Evolutionary conservation across 2,797 vertebrate genomes (phyloP), one percentile per base, ranked within the genome.

Genomic region (Falco peregrinus): DNA sequence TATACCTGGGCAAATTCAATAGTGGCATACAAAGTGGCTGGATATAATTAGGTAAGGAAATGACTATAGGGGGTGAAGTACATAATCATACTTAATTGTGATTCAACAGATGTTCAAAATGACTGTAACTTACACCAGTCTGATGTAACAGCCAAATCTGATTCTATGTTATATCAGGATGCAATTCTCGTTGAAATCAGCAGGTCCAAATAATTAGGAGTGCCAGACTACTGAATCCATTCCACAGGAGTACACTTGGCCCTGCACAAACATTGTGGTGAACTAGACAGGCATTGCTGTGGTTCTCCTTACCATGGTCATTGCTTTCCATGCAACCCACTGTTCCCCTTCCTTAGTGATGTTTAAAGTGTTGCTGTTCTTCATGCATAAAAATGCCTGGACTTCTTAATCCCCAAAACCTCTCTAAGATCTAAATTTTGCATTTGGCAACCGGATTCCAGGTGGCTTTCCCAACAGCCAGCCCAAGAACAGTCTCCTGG

Each of bases 101-200:
- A 92, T 85, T 94, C 96, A 96, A 90, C 93, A 96, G 95, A 94
- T 93, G 89, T 96, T 95, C 86, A 67, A 59, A 96, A 96, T 92
- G 37, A 95, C 93, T 92, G 93, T 96, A 95, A 94, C 86, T 94
- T 95, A 83, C 75, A 92, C 84, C 86, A 85, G 8, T 51, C 82
- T 75, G 13, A 95, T 95, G 26, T 59, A 85, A 68, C 37, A 83
- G 81, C 78, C 76, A 92, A 81, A 89, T 79, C 67, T 90, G 45
- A 69, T 83, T 89, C 76, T 63, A 9, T 64, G 81, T 70, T 92
- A 70, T 70, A 82, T 74, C 87, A 89, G 68, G 86, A 90, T 90
- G 53, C 68, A 93, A 69, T 68, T 92, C 48, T 37, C 48, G 31
- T 54, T 74, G 35, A 96, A 92, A 95, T 83, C 47, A 60, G 65